phyloP scores from a whole-genome alignment of 2,797 vertebrate genomes.

The Intellagama lesueurii region DNA sequence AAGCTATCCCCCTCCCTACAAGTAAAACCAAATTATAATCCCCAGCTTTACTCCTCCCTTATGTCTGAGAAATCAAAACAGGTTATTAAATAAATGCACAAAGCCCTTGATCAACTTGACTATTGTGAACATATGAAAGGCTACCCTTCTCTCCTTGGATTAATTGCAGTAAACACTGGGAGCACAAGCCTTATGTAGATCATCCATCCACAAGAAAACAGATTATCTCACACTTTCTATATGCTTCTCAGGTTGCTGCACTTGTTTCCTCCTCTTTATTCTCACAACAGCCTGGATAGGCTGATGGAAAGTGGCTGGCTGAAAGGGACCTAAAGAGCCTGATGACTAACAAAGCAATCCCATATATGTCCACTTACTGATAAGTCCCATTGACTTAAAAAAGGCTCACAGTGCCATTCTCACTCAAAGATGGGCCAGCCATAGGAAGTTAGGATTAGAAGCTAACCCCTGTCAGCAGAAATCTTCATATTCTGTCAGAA shows the following conservation, averaged over 20 bases:
- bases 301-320: not conserved
- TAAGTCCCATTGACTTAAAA: not conserved
- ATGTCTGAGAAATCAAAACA: not conserved
- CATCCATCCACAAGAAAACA: too few relatives aligned
- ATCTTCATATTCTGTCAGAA: too few relatives aligned
- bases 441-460: too few relatives aligned
- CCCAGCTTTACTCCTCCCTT: not conserved
- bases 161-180: too few relatives aligned
- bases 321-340: not conserved
- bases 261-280: not conserved
- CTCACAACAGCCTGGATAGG: not conserved
- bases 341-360: not conserved
- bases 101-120: not conserved
- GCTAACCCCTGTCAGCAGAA: too few relatives aligned
- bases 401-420: too few relatives aligned
- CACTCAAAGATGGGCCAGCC: too few relatives aligned
- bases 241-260: not conserved
- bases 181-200: too few relatives aligned
- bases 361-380: not conserved
- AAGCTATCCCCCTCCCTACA: too few relatives aligned
- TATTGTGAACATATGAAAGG: not conserved
- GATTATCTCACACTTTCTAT: not conserved
- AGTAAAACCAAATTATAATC: not conserved
- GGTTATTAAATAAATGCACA: not conserved
- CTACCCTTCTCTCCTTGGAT: not conserved